phyloP scores from a whole-genome alignment of 2,888 invertebrate species.

The Agonopterix arenella region DNA sequence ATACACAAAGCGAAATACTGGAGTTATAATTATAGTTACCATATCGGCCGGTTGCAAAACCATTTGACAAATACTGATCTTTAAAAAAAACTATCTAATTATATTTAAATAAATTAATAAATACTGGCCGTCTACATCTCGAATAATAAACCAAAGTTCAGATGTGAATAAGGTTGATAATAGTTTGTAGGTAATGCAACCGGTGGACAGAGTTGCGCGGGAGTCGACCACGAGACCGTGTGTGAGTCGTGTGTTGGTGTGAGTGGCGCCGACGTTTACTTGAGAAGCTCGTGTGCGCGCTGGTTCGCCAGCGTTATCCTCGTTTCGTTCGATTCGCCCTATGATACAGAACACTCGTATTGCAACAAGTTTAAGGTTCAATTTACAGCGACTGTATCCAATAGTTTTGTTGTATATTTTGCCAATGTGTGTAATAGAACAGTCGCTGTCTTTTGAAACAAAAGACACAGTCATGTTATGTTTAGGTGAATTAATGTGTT shows the following conservation, averaged over 20 bases:
- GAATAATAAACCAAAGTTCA: too few species aligned
- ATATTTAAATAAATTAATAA: background rate
- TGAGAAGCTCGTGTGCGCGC: constrained; percentile 96
- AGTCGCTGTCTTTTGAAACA: constrained; percentile 46
- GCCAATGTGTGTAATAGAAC: constrained; percentile 11
- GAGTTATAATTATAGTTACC: constrained; percentile 9
- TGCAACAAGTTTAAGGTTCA: constrained; percentile 41
- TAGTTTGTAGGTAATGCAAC: constrained; percentile 22
- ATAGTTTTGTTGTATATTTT: constrained; percentile 4
- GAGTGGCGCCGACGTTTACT: constrained; percentile 79
- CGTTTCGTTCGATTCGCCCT: constrained; percentile 93
- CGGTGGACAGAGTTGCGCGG: constrained; percentile 14
- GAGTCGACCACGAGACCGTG: constrained; percentile 55
- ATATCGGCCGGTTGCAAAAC: constrained; percentile 27
- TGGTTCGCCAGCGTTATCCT: constrained; percentile 98
- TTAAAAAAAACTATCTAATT: too few species aligned
- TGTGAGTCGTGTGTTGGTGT: constrained; percentile 36
- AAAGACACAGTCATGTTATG: constrained; percentile 33
- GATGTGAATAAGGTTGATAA: background rate
- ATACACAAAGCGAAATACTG: constrained; percentile 26
- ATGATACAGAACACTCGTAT: constrained; percentile 55
- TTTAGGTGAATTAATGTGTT: constrained; percentile 52
- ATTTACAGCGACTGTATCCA: constrained; percentile 44
- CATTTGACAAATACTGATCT: background rate
- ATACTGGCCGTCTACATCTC: background rate